These are phyloP conservation scores for Uropetala carovei DNA, from an alignment of 2,888 invertebrate genomes.

Conservation along the genomic window DNA sequence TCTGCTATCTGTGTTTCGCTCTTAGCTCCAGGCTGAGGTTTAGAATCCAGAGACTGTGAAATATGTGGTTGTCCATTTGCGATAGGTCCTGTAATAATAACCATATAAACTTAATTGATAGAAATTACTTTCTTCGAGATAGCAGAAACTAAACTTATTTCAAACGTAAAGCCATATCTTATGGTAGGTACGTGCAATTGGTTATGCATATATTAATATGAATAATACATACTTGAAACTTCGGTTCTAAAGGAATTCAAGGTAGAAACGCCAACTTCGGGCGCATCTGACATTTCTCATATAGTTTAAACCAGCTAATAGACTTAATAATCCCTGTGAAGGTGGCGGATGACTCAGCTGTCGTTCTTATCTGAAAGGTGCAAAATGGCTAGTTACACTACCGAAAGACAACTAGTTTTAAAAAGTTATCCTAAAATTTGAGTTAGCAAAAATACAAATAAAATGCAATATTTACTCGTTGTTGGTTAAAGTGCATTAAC, in stretches of 20 bases:
- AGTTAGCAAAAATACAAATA: neutral
- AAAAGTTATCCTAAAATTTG: neutral
- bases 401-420: neutral
- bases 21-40: neutral
- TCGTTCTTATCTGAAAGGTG: conserved; percentile 38
- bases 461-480: neutral
- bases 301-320: neutral
- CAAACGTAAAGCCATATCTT: neutral
- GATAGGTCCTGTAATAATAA: neutral
- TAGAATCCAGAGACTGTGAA: neutral
- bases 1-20: neutral
- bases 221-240: conserved; percentile 31
- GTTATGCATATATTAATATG: neutral
- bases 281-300: conserved; percentile 59
- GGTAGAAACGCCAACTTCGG: conserved; percentile 32
- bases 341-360: conserved; percentile 49
- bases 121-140: neutral
- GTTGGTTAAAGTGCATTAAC: neutral
- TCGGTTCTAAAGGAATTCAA: neutral
- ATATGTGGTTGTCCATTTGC: conserved; percentile 45
- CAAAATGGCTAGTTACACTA: neutral
- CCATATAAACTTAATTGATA: neutral
- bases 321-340: neutral
- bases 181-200: neutral
- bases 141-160: neutral